A percentile compares a stretch with the other conserved stretches of the same genome.
phyloP scores from a whole-genome alignment of 2,113 vertebrate genomes.

The Plecotus auritus region DNA sequence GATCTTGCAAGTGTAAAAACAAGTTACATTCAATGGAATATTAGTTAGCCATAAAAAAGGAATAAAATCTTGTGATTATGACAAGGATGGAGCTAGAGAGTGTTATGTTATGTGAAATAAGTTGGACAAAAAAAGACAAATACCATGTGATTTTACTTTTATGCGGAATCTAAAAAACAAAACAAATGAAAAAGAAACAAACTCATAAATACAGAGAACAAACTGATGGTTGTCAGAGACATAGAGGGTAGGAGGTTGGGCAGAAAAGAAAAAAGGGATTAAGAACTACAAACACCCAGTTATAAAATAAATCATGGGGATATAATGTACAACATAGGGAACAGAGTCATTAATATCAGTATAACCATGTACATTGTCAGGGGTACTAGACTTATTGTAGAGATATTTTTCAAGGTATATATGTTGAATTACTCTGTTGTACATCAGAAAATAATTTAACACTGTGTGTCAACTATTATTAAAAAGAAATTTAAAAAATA shows the following conservation, averaged over 20 bases:
- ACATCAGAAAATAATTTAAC: background rate
- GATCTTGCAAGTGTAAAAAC: constrained; percentile 8
- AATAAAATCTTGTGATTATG: background rate
- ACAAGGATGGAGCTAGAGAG: background rate
- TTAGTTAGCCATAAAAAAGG: background rate
- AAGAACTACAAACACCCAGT: background rate
- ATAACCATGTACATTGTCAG: background rate
- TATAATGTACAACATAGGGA: background rate
- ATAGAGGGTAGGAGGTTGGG: background rate
- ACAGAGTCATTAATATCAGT: background rate
- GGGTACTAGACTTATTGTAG: background rate
- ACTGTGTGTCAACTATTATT: background rate
- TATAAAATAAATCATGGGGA: background rate
- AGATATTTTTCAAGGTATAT: background rate
- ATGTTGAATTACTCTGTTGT: background rate
- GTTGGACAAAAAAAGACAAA: background rate
- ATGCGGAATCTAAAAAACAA: background rate
- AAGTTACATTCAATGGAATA: background rate
- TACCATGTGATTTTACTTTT: background rate
- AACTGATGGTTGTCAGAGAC: background rate
- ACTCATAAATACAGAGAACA: background rate
- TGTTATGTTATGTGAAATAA: background rate
- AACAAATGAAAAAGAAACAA: background rate
- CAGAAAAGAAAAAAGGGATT: background rate
- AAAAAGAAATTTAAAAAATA: background rate